phyloP scores from a whole-genome alignment of 2,888 invertebrate species.

The Drosophila subquinaria region DNA sequence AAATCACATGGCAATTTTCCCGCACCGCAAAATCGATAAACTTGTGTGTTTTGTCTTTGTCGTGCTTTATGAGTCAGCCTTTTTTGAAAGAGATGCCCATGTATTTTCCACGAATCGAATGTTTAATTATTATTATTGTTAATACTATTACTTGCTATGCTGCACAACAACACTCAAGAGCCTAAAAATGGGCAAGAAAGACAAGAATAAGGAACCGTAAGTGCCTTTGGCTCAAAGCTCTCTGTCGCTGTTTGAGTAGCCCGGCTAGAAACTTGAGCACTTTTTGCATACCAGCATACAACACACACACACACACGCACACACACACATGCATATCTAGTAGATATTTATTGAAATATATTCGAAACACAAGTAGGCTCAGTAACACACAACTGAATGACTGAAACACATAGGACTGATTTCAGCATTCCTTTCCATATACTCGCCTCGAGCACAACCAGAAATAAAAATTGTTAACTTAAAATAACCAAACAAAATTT shows the following conservation, averaged over 20 bases:
- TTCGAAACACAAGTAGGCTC: too few species aligned
- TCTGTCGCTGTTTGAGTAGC: conserved; percentile 32
- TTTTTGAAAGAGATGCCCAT: conserved; percentile 3
- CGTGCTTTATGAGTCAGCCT: conserved; percentile 62
- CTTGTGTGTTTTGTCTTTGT: conserved; percentile 19
- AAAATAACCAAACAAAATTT: too few species aligned
- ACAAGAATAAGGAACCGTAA: conserved; percentile 84
- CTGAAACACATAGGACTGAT: too few species aligned
- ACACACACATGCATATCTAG: neutral
- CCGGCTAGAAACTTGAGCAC: conserved; percentile 68
- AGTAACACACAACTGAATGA: too few species aligned
- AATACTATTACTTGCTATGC: conserved; percentile 33
- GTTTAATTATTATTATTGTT: conserved; percentile 42
- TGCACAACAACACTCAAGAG: conserved; percentile 20
- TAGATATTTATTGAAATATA: too few species aligned
- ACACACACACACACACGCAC: conserved; percentile 1
- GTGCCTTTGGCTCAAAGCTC: conserved; percentile 48
- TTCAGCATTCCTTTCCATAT: too few species aligned
- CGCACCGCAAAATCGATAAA: conserved; percentile 74
- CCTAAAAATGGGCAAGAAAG: conserved; percentile 82
- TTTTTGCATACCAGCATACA: conserved; percentile 30
- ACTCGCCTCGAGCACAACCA: too few species aligned
- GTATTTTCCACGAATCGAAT: neutral
- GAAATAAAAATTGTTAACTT: too few species aligned
- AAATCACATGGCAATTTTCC: conserved; percentile 72